A percentile compares a stretch with the other conserved stretches of the same genome.
These are phyloP conservation scores for Perca fluviatilis DNA, from an alignment of 2,113 vertebrate genomes.

Conservation along the genomic window DNA sequence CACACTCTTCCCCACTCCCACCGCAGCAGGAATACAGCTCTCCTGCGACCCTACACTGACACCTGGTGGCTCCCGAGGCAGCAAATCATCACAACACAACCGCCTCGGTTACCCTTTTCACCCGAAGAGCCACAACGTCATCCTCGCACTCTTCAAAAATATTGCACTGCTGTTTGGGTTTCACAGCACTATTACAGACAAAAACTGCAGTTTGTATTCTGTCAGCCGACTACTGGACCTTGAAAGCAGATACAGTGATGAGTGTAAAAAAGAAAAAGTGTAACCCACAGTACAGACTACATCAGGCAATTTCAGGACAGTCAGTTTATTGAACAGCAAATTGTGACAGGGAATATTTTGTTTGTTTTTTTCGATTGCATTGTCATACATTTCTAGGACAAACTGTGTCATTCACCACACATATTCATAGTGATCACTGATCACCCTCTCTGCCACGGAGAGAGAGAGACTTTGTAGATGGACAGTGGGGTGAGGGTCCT, in stretches of 20 bases:
- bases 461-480: constrained; percentile 51
- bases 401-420: constrained; percentile 67
- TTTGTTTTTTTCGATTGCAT: constrained; percentile 62
- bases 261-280: background rate
- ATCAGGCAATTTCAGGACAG: constrained; percentile 50
- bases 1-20: constrained; percentile 36
- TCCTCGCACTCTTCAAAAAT: constrained; percentile 39
- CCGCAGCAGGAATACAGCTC: background rate
- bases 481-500: constrained; percentile 44
- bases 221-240: constrained; percentile 28
- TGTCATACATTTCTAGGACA: constrained; percentile 72
- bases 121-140: constrained; percentile 35
- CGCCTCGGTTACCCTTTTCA: constrained; percentile 25
- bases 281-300: constrained; percentile 31
- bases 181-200: constrained; percentile 23
- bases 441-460: constrained; percentile 58
- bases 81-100: background rate
- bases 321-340: constrained; percentile 85
- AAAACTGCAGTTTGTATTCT: constrained; percentile 11
- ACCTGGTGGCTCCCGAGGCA: constrained; percentile 66
- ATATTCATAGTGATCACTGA: constrained; percentile 38
- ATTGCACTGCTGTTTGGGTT: constrained; percentile 32
- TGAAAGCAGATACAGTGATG: constrained; percentile 33
- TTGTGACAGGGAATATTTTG: constrained; percentile 77
- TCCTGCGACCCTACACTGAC: constrained; percentile 71